Evolutionary conservation across 2,113 vertebrate genomes (phyloP).

Genomic region (Rana temporaria): DNA sequence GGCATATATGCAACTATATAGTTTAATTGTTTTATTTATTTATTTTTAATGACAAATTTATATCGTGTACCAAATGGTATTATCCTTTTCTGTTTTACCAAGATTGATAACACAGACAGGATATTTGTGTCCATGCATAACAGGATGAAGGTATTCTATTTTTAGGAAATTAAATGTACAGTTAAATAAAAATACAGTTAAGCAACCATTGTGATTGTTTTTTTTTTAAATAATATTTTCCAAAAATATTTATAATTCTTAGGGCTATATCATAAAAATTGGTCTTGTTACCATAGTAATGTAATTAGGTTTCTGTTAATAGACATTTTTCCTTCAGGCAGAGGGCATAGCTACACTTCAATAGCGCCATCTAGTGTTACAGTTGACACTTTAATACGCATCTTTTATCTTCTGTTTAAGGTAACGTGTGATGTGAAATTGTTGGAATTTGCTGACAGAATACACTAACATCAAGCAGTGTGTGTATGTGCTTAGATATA

Average conservation of each 20-base stretch:
- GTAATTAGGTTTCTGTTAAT: constrained; percentile 1
- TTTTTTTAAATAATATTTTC: background rate
- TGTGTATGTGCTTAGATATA: too few relatives aligned
- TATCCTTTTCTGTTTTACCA: too few relatives aligned
- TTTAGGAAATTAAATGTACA: background rate
- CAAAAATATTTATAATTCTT: background rate
- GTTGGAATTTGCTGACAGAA: background rate
- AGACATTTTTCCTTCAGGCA: background rate
- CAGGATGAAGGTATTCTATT: background rate
- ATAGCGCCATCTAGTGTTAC: constrained; percentile 30
- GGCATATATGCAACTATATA: too few relatives aligned
- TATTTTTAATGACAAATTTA: too few relatives aligned
- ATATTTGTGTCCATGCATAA: background rate
- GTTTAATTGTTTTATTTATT: too few relatives aligned
- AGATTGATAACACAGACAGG: too few relatives aligned
- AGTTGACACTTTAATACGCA: too few relatives aligned
- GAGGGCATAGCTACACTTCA: background rate
- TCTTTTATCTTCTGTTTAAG: too few relatives aligned
- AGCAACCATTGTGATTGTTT: too few relatives aligned
- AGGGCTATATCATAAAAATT: background rate
- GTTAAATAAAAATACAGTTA: background rate
- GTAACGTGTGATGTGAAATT: background rate
- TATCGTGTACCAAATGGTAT: too few relatives aligned
- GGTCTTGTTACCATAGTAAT: constrained; percentile 2
- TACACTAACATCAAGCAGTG: too few relatives aligned